A percentile compares a stretch with the other conserved stretches of the same genome.
Conservation (phyloP, 2,888 invertebrate genomes). For the Thelaira solivaga region DNA sequence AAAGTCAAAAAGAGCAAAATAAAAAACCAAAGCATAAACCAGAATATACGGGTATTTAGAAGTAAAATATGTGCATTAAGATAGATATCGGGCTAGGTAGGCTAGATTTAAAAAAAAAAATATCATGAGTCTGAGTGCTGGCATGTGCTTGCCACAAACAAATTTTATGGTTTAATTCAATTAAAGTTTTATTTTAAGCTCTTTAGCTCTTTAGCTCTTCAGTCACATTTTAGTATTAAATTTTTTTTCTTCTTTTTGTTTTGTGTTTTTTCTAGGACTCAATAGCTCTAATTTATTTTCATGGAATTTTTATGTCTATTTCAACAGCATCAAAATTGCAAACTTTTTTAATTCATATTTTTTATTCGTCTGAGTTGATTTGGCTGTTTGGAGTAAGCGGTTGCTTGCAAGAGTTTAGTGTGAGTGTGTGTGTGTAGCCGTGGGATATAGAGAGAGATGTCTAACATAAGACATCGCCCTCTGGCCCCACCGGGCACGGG, state of each 20-base stretch:
- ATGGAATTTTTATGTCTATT: slow-evolving; percentile 29
- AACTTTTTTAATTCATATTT: slow-evolving; percentile 20
- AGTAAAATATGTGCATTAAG: slow-evolving; percentile 19
- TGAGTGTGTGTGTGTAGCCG: slow-evolving; percentile 63
- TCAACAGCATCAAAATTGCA: slow-evolving; percentile 30
- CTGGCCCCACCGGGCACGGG: slow-evolving; percentile 77
- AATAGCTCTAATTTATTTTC: slow-evolving; percentile 18
- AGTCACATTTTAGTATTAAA: neutral
- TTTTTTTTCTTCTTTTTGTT: neutral
- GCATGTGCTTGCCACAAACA: too few species aligned
- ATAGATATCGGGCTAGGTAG: too few species aligned
- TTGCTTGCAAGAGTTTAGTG: neutral
- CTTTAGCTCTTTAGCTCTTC: too few species aligned
- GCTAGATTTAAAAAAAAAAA: too few species aligned
- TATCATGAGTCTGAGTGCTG: too few species aligned
- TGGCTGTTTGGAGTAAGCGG: neutral
- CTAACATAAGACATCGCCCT: slow-evolving; percentile 82
- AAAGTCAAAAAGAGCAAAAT: slow-evolving; percentile 12
- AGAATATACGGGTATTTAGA: too few species aligned
- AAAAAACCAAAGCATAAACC: neutral
- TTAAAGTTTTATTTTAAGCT: too few species aligned
- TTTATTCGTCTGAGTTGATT: slow-evolving; percentile 8
- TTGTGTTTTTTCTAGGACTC: slow-evolving; percentile 19
- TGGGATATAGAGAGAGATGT: slow-evolving; percentile 77
- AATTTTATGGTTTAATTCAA: too few species aligned